Evolutionary conservation across 2,888 invertebrate genomes (phyloP), one percentile per base, ranked within the genome.

Genomic region (Drosophila neutralis): DNA sequence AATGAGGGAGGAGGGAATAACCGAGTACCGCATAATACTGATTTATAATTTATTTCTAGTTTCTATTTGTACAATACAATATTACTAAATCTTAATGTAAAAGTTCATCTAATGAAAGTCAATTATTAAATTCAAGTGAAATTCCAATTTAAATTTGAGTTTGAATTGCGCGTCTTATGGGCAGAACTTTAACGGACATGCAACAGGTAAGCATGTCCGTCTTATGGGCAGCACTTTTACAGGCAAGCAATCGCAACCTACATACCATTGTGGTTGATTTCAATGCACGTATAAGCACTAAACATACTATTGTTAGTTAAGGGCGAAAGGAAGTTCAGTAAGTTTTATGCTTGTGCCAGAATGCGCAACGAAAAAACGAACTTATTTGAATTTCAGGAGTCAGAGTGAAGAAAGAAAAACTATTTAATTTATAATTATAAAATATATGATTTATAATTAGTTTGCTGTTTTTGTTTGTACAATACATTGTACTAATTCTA

Each of bases 11-110:
- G 45, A 24, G 45, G 15, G 45, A 45, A 45, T 56, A 57, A 61
- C 53, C 64, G 65, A 69, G 73, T 69, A 64, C 73, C 73, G 52
- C 31, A 54, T 62, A 71, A 69, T 78, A 65, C 75, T 71, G 75
- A 73, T 57, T 73, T 71, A 69, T 73, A 83, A 87, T 73, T 78
- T 87, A 83, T 78, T 73, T 72, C 48, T 83, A 82, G 86, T 40
- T 42, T 52, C 35, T 80, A 83, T 64, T 64, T 82, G 84, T 81
- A 81, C 51, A 57, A 84, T 82, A 78, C 45, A 65, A 78, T 27
- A 54, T 58, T 58, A 67, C 70, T 83, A 72, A 68, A 63, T 57
- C 36, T 58, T 76, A 67, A 52, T 70, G 54, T 69, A 69, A 71
- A 60, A 53, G 21, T 49, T 45, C 45, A 69, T 53, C 59, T 59